Conservation (phyloP, 2,113 vertebrate species). For the Kobus ellipsiprymnus region DNA sequence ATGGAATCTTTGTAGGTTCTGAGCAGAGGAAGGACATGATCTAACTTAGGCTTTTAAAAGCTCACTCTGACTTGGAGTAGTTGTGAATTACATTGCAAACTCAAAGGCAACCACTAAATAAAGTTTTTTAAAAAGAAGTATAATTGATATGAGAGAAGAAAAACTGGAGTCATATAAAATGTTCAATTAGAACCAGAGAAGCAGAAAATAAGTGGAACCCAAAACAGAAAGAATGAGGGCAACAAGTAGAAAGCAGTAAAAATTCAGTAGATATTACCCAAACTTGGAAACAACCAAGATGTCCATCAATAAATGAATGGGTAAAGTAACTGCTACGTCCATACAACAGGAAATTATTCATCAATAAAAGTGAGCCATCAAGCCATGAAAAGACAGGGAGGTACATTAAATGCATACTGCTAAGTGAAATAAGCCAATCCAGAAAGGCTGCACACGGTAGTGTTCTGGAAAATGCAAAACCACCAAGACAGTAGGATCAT, state of each 20-base stretch:
- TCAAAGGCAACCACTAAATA: neutral
- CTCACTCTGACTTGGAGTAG: neutral
- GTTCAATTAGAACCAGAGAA: neutral
- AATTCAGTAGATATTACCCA: neutral
- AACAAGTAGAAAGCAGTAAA: neutral
- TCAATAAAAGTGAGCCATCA: neutral
- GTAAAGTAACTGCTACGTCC: neutral
- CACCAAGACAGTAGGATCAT: no score
- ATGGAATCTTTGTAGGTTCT: neutral
- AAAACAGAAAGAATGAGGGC: neutral
- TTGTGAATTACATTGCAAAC: neutral
- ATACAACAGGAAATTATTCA: no score
- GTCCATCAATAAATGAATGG: neutral
- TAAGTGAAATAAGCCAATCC: neutral
- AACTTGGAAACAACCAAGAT: neutral
- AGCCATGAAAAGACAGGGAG: accelerated
- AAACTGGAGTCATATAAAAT: neutral
- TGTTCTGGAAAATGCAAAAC: neutral
- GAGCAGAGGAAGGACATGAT: no score
- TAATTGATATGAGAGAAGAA: neutral
- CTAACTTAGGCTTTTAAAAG: neutral
- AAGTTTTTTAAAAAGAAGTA: neutral
- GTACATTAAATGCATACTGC: neutral
- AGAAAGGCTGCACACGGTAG: neutral
- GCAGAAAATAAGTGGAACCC: neutral